phyloP scores from a whole-genome alignment of 64 coral and sea anemone species.

The Anthopleura sola region DNA sequence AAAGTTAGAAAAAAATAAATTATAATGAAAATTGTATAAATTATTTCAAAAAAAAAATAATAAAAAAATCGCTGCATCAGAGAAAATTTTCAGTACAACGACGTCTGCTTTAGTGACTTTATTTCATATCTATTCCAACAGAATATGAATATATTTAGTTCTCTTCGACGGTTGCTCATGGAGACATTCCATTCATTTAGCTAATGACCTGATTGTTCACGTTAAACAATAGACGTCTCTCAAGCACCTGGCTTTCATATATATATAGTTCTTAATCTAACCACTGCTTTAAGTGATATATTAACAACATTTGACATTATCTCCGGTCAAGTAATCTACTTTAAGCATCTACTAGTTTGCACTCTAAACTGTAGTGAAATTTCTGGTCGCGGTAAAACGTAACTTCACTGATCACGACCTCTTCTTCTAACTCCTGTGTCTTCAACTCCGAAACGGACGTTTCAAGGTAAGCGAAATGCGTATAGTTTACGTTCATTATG shows the following conservation, averaged over 20 bases:
- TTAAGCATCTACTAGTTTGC: background rate
- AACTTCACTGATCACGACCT: no score
- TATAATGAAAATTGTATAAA: no score
- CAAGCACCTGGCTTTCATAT: background rate
- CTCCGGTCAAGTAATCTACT: background rate
- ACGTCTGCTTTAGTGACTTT: background rate
- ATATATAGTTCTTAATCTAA: background rate
- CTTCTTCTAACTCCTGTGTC: no score
- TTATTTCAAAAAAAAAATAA: no score
- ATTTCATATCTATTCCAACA: background rate
- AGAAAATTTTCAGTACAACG: no score
- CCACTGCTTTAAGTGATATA: background rate
- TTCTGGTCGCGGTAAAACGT: background rate
- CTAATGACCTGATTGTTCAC: background rate
- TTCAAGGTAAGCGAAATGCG: no score
- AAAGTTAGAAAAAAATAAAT: no score
- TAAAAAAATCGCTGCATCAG: no score
- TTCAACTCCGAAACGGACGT: no score
- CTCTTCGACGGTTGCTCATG: background rate
- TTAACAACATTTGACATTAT: background rate
- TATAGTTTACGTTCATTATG: no score
- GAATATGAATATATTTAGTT: background rate
- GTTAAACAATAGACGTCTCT: background rate
- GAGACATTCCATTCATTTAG: background rate
- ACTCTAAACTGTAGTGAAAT: background rate